Base-by-base conservation (phyloP, 2,797 vertebrate species). In the Rhabdomys pumilio region DNA sequence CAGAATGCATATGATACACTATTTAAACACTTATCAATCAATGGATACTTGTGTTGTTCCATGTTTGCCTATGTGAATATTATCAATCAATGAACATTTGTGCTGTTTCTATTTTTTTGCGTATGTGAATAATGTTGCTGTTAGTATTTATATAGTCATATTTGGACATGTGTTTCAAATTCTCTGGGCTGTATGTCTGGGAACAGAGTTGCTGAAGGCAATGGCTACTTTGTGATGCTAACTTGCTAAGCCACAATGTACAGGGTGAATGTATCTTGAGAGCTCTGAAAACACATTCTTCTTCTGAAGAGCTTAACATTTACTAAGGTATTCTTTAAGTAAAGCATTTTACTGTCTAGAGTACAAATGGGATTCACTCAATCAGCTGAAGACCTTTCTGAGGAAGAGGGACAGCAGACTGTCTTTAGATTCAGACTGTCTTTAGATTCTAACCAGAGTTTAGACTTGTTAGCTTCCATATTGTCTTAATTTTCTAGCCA, bases 231-330 rank as follows among this genome's bases (percentile, higher is more conserved):
- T 50, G 34, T 87, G 63, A 29, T 26, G 53, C 59, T 50, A 80
- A 59, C 34, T 85, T 89, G 57, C 29, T 59, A 83, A 38, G 55
- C n/a, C 82, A 41, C 20, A 22, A 22, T 67, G 50, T 41, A 44
- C 6, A 76, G 47, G 34, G 50, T 75, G 69, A 88, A 69, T 13
- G 19, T 67, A 44, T 92, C 31, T 57, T 38, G 59, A n/a, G 82
- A 41, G 55, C 61, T 50, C 11, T 72, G 11, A 88, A 67, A 76
- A 92, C 26, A 26, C 55, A 75, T 79, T 89, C 88, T 93, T 91
- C 88, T 89, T 91, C 41, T 53, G 34, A 93, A 82, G 55, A 63
- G n/a, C 55, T 87, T 75, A 80, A 50, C 79, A 80, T 59, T 90
- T 84, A 57, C 1, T 61, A 88, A 20, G 90, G 41, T 10, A 75